Percentiles rank a stretch among this genome's conserved stretches.
phyloP scores from a whole-genome alignment of 2,797 vertebrate genomes.

The Rhabdomys pumilio region DNA sequence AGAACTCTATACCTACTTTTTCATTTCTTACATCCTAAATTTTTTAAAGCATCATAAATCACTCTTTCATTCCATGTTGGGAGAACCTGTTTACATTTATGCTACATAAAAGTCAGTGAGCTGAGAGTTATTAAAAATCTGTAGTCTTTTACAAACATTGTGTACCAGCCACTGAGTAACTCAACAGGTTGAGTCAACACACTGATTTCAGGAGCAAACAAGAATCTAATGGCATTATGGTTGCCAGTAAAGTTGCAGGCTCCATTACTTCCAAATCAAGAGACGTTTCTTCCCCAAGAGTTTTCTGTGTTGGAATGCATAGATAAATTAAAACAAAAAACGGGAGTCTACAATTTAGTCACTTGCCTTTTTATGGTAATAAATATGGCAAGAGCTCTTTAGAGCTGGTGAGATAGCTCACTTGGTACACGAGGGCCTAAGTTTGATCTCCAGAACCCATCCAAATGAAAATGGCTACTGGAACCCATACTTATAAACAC shows the following conservation, averaged over 20 bases:
- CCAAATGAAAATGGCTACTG: not conserved
- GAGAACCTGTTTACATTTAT: not conserved
- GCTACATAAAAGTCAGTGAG: constrained; percentile 39
- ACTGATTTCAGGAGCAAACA: not conserved
- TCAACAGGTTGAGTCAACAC: not conserved
- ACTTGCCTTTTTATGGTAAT: constrained; percentile 3
- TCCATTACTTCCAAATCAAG: not conserved
- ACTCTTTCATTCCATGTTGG: not conserved
- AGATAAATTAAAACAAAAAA: constrained; percentile 7
- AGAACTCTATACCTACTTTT: not conserved
- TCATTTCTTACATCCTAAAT: not conserved
- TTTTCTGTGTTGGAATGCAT: constrained; percentile 2
- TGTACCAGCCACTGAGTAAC: constrained; percentile 17
- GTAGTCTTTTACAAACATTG: not conserved
- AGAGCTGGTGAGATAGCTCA: not conserved
- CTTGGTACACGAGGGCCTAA: not conserved
- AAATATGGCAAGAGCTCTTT: not conserved
- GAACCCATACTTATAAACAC: not conserved
- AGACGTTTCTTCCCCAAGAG: not conserved
- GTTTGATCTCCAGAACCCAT: not conserved
- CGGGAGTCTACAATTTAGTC: not conserved
- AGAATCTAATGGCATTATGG: not conserved
- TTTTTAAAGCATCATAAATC: not conserved
- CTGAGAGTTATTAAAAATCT: constrained; percentile 34
- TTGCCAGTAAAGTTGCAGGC: constrained; percentile 22